Evolutionary conservation across 2,113 vertebrate genomes (phyloP).

Genomic region (Trematocara variabile): DNA sequence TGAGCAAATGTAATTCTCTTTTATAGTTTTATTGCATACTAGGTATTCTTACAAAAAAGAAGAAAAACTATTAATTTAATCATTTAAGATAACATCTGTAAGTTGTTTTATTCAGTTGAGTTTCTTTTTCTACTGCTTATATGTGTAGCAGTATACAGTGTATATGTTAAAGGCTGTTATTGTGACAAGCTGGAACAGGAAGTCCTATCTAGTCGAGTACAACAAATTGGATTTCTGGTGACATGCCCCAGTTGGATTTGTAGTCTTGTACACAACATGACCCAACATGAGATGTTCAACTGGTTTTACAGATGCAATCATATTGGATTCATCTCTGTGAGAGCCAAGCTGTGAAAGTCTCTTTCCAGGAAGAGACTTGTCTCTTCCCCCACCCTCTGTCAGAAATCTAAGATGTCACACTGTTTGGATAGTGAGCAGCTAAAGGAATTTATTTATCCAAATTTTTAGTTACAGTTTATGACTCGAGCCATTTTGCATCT

Average conservation of each 20-base stretch:
- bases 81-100: background rate
- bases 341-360: background rate
- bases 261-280: background rate
- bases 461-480: background rate
- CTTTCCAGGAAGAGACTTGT: background rate
- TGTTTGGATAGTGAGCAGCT: background rate
- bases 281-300: background rate
- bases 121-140: background rate
- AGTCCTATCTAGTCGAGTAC: background rate
- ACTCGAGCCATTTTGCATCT: background rate
- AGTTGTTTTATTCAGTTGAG: background rate
- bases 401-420: background rate
- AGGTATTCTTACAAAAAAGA: background rate
- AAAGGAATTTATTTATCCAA: background rate
- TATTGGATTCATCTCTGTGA: background rate
- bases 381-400: background rate
- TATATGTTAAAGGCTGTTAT: background rate
- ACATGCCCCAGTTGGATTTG: background rate
- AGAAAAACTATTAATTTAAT: background rate
- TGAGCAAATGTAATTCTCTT: background rate
- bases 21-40: background rate
- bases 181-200: background rate
- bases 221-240: background rate
- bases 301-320: background rate
- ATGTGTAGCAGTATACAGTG: background rate